Evolutionary conservation across 2,113 vertebrate genomes (phyloP).

Genomic region (Felis catus): F.catus_Fca126_mat1.0 CM031420.1:135345001-135345500

Average conservation of each 20-base stretch:
- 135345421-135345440: no score
- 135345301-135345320: background rate
- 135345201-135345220: background rate
- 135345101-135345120: background rate
- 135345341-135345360: background rate
- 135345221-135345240: background rate
- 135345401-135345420: background rate
- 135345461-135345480: no score
- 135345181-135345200: background rate
- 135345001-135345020: no score
- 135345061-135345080: background rate
- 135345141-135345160: background rate
- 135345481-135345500: no score
- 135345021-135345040: background rate
- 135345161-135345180: background rate
- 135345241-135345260: rapidly evolving
- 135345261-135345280: background rate
- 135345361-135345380: background rate
- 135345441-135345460: no score
- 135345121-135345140: background rate
- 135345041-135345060: background rate
- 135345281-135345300: background rate
- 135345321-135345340: background rate
- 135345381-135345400: background rate
- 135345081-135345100: background rate